Conservation (phyloP, 2,797 vertebrate genomes). For the Labeo calbasu region DNA sequence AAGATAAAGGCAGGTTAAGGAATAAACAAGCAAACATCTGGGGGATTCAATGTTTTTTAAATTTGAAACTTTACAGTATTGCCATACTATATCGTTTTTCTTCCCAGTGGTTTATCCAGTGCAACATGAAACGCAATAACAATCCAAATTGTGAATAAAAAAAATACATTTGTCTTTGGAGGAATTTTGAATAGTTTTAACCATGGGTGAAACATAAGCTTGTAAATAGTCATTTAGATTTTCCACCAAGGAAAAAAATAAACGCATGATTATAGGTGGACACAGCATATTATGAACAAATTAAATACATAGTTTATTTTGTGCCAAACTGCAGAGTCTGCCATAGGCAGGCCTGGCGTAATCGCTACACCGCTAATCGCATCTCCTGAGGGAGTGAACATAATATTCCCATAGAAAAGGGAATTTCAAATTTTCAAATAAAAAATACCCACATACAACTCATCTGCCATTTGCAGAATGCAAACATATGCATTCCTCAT, state of each 20-base stretch:
- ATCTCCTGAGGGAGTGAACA: slow-evolving; percentile 44
- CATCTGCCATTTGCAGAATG: slow-evolving; percentile 20
- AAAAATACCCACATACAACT: slow-evolving; percentile 25
- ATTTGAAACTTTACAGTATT: background rate
- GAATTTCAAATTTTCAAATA: background rate
- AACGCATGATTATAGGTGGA: background rate
- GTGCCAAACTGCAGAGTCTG: slow-evolving; percentile 7
- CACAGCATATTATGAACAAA: slow-evolving; percentile 2
- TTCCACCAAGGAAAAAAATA: background rate
- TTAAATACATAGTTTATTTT: slow-evolving; percentile 14
- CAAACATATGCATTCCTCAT: background rate
- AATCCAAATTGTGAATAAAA: background rate
- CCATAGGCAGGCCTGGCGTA: background rate
- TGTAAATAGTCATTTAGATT: background rate
- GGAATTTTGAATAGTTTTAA: background rate
- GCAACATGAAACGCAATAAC: background rate
- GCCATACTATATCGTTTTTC: background rate
- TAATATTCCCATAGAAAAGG: slow-evolving; percentile 25
- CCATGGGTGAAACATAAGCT: slow-evolving; percentile 2
- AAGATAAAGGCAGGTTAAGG: background rate
- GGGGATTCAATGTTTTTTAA: background rate
- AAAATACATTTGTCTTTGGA: background rate
- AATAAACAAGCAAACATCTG: background rate
- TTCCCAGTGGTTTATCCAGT: slow-evolving; percentile 2
- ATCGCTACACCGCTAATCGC: slow-evolving; percentile 10